These are phyloP conservation scores for Mamestra configurata DNA, from an alignment of 1,140 invertebrate species.

Conservation along the genomic window DNA sequence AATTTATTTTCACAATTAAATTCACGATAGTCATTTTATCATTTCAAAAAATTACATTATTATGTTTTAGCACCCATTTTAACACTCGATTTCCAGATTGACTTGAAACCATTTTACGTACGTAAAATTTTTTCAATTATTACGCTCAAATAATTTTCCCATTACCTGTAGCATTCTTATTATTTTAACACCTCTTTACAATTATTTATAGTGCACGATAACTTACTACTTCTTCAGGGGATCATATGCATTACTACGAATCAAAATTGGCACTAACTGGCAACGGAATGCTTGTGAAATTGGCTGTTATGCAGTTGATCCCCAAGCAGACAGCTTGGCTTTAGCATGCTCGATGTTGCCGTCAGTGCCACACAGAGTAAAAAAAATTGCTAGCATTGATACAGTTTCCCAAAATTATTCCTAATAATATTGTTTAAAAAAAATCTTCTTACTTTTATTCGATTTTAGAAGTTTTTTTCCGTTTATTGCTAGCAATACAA, in stretches of 20 bases:
- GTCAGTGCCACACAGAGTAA: constrained; percentile 65
- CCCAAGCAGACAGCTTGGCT: constrained; percentile 50
- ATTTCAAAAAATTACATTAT: neutral
- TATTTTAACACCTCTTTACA: constrained; percentile 9
- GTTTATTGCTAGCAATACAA: constrained; percentile 72
- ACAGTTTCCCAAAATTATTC: constrained; percentile 7
- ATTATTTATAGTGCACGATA: constrained; percentile 33
- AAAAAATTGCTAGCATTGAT: constrained; percentile 69
- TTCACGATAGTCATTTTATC: neutral
- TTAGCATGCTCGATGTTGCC: constrained; percentile 61
- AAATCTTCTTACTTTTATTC: neutral
- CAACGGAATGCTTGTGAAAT: constrained; percentile 21
- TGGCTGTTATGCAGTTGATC: constrained; percentile 53
- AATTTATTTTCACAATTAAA: neutral
- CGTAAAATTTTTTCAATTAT: constrained; percentile 31
- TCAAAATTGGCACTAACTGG: constrained; percentile 47
- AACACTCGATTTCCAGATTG: constrained; percentile 3
- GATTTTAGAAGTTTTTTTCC: neutral
- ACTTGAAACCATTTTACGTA: constrained; percentile 23
- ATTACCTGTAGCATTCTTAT: neutral
- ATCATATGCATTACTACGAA: constrained; percentile 49
- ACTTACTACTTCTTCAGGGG: constrained; percentile 14
- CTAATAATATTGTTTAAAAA: neutral
- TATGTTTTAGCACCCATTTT: constrained; percentile 26
- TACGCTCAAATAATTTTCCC: constrained; percentile 12